phyloP scores from a whole-genome alignment of 1,140 invertebrate genomes.

The Bemisia tabaci region DNA sequence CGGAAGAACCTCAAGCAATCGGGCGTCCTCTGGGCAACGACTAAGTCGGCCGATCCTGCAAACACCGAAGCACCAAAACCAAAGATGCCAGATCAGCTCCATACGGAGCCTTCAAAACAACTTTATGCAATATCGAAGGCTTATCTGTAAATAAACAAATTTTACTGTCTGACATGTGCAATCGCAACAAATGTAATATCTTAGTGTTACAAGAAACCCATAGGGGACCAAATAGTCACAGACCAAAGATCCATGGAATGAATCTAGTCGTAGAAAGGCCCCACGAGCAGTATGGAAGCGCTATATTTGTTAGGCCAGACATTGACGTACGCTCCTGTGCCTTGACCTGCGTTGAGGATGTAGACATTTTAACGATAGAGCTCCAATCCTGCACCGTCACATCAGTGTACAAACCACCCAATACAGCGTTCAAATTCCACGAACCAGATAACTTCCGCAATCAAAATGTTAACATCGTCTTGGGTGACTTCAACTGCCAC shows the following conservation, averaged over 20 bases:
- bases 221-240: not conserved
- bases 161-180: conserved; percentile 8
- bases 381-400: no score
- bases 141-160: conserved; percentile 8
- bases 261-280: conserved; percentile 2
- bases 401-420: no score
- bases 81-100: no score
- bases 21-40: no score
- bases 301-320: conserved; percentile 5
- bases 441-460: conserved; percentile 11
- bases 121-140: conserved; percentile 10
- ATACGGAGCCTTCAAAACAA: no score
- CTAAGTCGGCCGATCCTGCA: no score
- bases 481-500: no score
- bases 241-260: conserved; percentile 7
- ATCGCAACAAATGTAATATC: conserved; percentile 6
- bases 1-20: no score
- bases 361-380: no score
- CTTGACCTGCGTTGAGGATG: no score
- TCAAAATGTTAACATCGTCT: conserved; percentile 8
- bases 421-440: not conserved
- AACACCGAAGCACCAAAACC: no score
- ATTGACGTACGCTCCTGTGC: not conserved
- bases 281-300: conserved; percentile 8
- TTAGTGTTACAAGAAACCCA: conserved; percentile 11